These are phyloP conservation scores for Coptodon rendalli DNA, from an alignment of 2,113 vertebrate species.

Conservation along the genomic window DNA sequence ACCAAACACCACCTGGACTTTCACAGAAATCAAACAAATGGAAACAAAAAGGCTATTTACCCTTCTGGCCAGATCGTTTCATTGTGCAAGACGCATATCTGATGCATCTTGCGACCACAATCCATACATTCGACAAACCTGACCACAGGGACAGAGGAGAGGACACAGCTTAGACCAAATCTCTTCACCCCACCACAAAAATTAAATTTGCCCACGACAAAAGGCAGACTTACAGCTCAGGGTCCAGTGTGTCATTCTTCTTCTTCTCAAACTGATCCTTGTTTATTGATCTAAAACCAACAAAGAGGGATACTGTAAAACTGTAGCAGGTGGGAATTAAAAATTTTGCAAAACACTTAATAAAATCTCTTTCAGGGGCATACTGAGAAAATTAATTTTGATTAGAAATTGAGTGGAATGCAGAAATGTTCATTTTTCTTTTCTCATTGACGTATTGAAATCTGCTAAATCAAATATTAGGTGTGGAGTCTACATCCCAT, in stretches of 20 bases:
- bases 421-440: not conserved
- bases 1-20: not conserved
- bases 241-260: slow-evolving; percentile 97
- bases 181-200: not conserved
- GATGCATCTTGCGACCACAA: slow-evolving; percentile 97
- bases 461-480: not conserved
- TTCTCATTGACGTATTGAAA: not conserved
- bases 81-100: slow-evolving; percentile 96
- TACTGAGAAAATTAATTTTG: not conserved
- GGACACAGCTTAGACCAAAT: not conserved
- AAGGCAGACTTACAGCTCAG: slow-evolving; percentile 85
- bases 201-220: not conserved
- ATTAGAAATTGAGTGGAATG: not conserved
- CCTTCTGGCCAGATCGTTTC: slow-evolving; percentile 94
- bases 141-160: not conserved
- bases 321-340: not conserved
- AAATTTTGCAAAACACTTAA: not conserved
- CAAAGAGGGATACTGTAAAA: not conserved
- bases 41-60: slow-evolving; percentile 63
- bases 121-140: slow-evolving; percentile 97
- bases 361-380: not conserved
- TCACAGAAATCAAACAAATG: not conserved
- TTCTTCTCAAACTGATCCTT: slow-evolving; percentile 99
- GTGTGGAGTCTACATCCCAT: not conserved
- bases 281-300: slow-evolving; percentile 85